phyloP scores from a whole-genome alignment of 2,113 vertebrate genomes.

The Oceanites oceanicus region DNA sequence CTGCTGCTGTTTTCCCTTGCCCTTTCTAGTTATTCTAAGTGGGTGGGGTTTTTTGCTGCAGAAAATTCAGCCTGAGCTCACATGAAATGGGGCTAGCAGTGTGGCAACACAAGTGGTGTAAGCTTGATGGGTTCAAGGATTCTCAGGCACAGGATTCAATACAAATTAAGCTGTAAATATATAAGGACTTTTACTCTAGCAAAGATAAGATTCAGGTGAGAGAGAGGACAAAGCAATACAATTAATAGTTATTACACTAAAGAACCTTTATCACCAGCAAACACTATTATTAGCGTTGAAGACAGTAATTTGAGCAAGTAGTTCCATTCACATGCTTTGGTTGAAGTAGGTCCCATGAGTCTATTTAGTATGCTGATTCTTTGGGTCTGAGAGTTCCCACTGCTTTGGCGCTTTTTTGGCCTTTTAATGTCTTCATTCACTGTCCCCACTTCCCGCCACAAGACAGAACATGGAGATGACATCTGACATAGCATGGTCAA shows the following conservation, averaged over 20 bases:
- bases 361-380: not conserved
- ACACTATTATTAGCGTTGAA: not conserved
- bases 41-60: not conserved
- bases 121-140: slow-evolving; percentile 16
- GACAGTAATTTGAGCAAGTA: slow-evolving; percentile 23
- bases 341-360: not conserved
- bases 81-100: not conserved
- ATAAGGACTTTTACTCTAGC: not conserved
- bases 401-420: not conserved
- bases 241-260: slow-evolving; percentile 23
- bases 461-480: not conserved
- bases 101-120: not conserved
- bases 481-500: not conserved
- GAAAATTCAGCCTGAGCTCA: not conserved
- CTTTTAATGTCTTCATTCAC: not conserved
- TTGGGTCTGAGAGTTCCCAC: not conserved
- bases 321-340: not conserved
- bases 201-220: slow-evolving; percentile 28
- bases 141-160: not conserved
- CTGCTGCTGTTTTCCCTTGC: not conserved
- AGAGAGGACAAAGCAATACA: not conserved
- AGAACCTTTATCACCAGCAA: not conserved
- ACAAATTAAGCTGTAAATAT: slow-evolving; percentile 42
- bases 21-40: not conserved
- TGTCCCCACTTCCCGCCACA: rapidly evolving